phyloP scores from a whole-genome alignment of 2,888 invertebrate genomes.

The Morpho deidamia region DNA sequence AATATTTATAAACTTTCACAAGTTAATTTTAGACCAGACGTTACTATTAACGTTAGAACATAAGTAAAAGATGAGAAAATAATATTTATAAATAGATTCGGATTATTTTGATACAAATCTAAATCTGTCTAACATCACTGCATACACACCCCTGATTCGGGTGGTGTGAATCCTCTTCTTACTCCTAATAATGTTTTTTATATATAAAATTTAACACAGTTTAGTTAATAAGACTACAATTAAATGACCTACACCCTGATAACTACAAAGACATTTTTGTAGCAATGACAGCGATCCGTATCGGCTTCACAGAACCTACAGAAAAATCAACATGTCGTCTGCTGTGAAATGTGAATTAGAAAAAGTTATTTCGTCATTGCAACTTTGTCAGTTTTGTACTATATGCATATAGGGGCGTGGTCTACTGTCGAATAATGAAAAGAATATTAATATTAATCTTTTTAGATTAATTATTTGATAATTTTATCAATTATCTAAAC shows the following conservation, averaged over 20 bases:
- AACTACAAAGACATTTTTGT: slow-evolving; percentile 78
- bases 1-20: slow-evolving; percentile 78
- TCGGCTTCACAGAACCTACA: slow-evolving; percentile 77
- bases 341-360: slow-evolving; percentile 49
- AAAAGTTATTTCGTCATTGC: slow-evolving; percentile 65
- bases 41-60: slow-evolving; percentile 77
- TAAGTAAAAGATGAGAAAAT: slow-evolving; percentile 78
- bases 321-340: slow-evolving; percentile 78
- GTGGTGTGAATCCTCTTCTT: slow-evolving; percentile 72
- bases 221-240: slow-evolving; percentile 66
- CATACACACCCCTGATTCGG: slow-evolving; percentile 76
- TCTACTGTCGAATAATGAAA: slow-evolving; percentile 26
- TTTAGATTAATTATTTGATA: background rate
- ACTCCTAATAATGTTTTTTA: slow-evolving; percentile 55
- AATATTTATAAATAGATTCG: slow-evolving; percentile 79
- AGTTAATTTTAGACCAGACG: slow-evolving; percentile 76
- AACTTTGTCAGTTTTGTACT: slow-evolving; percentile 58
- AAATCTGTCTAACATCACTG: slow-evolving; percentile 68
- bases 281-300: slow-evolving; percentile 76
- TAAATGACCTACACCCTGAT: slow-evolving; percentile 77
- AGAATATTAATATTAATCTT: background rate
- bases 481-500: too few relatives aligned
- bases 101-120: slow-evolving; percentile 79
- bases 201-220: slow-evolving; percentile 67
- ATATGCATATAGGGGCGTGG: slow-evolving; percentile 50